Evolutionary conservation across 1,140 invertebrate species (phyloP), one percentile per base, ranked within the genome.

Genomic region (Bombus picipes): DNA sequence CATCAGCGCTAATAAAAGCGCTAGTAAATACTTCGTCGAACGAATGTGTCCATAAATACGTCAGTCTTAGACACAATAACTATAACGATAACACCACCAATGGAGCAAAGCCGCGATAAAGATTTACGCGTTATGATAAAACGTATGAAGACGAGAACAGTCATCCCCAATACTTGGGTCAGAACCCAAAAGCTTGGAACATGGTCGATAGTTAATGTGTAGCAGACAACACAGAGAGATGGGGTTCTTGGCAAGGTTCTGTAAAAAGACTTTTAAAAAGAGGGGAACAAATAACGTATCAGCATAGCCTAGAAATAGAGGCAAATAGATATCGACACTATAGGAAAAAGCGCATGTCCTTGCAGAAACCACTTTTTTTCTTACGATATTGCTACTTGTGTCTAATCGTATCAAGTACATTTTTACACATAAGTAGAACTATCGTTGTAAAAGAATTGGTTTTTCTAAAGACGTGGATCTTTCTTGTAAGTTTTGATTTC

Each of bases 51-150:
- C 85, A 80, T 89, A 89, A 89, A 91, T 92, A 91, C 86, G 92
- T 94, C 93, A 94, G 93, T 94, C 93, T 94, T 94, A 89, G 80
- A 92, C 90, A 88, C 88, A 87, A 92, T 88, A 91, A 92, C 88
- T 84, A 78, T 86, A 89, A 91, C 86, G 78, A 87, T 80, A 87
- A 91, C 81, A 91, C 86, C 86, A 88, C 70, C 83, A 84, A 91
- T 83, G 90, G 86, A 90, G 75, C 88, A 83, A 91, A 91, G 90
- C 84, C 85, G 81, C 78, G 73, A 88, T 71, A 91, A 80, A 88
- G 83, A 87, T 85, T 91, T 75, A 59, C 84, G 70, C 53, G 43
- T 53, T 74, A 65, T 88, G 70, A 37, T 78, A 62, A 71, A 78
- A 83, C 59, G 68, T 85, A 90, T 59, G 83, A 66, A 90, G 83